Evolutionary conservation across 2,888 invertebrate species (phyloP), one percentile per base, ranked within the genome.

Genomic region (Argyresthia albistria): DNA sequence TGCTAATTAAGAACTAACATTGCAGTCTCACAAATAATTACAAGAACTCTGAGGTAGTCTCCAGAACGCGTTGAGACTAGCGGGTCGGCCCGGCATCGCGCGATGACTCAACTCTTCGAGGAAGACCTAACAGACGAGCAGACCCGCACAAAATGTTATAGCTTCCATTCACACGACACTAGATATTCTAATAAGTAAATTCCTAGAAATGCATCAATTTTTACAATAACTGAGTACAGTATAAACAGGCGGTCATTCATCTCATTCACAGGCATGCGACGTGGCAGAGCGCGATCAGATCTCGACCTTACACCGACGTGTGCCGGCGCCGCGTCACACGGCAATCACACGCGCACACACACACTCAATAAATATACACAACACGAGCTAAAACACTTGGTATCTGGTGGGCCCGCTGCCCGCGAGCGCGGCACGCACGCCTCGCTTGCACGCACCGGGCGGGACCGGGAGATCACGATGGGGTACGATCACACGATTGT

Each of bases 1-100:
- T 70, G 73, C 79, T 83, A 82, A 82, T 86, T 86, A 86, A 74
- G 65, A 82, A 71, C 86, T 87, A 86, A 83, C 80, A 81, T 76
- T 80, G 86, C 86, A 87, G 86, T 87, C 86, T 87, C 84, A 83
- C 73, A 79, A 69, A 78, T 73, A 77, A 80, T 81, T 81, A 80
- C 78, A 73, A 75, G 68, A 78, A 81, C 78, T 80, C 70, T 76
- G 79, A 83, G 80, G 74, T 76, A 71, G 79, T 73, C 81, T 74
- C 77, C 54, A 61, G 65, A 71, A 66, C 67, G 65, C 63, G 58
- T 55, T 48, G 76, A 80, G 78, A 78, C 76, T 66, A 61, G 62
- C 61, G 60, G 66, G 68, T 64, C 67, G 35, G 35, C 14, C 14
- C 37, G 12, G 36, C 12, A 37, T 48, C 37, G 14, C 36, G 10